Percentiles rank a stretch among this genome's conserved stretches.
Conservation (phyloP, 2,113 vertebrate species). For the Otus sunia region DNA sequence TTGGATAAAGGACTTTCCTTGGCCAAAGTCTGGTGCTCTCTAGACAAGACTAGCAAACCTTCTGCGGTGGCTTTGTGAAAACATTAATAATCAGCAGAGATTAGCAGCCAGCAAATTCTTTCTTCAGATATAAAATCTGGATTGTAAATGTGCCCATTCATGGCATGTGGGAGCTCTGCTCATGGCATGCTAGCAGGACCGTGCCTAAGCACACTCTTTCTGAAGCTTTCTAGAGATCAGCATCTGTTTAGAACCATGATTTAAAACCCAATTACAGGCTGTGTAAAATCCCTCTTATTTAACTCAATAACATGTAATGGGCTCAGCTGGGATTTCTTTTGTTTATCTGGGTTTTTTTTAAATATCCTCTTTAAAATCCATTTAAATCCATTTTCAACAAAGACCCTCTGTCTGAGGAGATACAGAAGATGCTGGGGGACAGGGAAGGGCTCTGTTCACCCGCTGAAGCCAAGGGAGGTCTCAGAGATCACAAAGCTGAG, state of each 20-base stretch:
- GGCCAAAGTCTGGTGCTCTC: constrained; percentile 28
- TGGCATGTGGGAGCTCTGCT: background rate
- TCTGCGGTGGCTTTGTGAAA: constrained; percentile 19
- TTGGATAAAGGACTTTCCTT: constrained; percentile 50
- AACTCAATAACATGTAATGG: background rate
- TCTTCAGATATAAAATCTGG: background rate
- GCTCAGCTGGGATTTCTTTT: constrained; percentile 39
- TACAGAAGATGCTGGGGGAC: background rate
- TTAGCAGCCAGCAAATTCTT: constrained; percentile 46
- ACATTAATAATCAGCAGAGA: constrained; percentile 27
- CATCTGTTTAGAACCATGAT: constrained; percentile 20
- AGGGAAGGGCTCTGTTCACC: background rate
- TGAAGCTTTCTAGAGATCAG: constrained; percentile 24
- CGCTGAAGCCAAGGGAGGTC: background rate
- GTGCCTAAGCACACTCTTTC: background rate
- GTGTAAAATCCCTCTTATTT: constrained; percentile 8
- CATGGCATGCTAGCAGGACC: background rate
- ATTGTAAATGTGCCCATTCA: background rate
- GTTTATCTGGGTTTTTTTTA: background rate
- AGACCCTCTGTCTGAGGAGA: background rate
- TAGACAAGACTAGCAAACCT: constrained; percentile 13
- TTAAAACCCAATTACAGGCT: constrained; percentile 23
- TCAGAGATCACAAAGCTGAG: background rate
- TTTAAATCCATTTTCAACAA: background rate
- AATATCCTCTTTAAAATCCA: background rate